Base-by-base conservation (phyloP, 2,113 vertebrate species). In the Pterocles orientalis region DNA sequence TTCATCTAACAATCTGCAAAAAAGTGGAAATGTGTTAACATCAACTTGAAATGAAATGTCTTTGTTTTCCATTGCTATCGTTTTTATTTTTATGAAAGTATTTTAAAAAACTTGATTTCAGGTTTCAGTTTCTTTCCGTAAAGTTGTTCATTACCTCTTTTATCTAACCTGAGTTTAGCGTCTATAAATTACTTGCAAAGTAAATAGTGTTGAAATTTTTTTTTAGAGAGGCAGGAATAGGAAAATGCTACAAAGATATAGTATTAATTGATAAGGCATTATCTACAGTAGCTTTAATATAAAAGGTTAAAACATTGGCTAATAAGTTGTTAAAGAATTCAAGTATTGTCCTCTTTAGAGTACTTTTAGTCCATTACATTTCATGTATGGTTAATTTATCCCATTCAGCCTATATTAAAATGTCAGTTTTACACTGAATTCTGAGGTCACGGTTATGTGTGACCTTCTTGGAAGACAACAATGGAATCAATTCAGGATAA, bases 391-490 rank as follows among this genome's bases (percentile, higher is more conserved):
- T 91, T 95, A 90, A 96, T 94, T 94, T 94, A 79, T 75, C 75
- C 45, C 45, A 80, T 95, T 96, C 93, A 96, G 36, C 50, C 73
- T 65, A 20, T 82, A 95, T 91, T 95, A 92, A 94, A 95, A 87
- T 34, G 70, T 87, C 96, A 90, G 45, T 95, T 95, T 94, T 95
- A 91, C 90, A 90, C 90, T 92, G 73, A 88, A 85, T 81, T 91
- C 84, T 86, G 87, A 93, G 91, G 93, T 96, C 93, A 48, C 47
- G 45, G 51, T 80, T 86, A 50, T 90, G 71, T 65, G 54, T 80
- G 93, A 96, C 95, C 93, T 89, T 64, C 87, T 76, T 8, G 9
- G 71, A 54, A 79, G 87, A 91, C 25, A 91, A 94, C 87, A 97
- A 79, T 94, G 79, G 57, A 69, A 85, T 73, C 41, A 45, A 92